Evolutionary conservation across 1,140 invertebrate species (phyloP).

Genomic region (Metaphire vulgaris): DNA sequence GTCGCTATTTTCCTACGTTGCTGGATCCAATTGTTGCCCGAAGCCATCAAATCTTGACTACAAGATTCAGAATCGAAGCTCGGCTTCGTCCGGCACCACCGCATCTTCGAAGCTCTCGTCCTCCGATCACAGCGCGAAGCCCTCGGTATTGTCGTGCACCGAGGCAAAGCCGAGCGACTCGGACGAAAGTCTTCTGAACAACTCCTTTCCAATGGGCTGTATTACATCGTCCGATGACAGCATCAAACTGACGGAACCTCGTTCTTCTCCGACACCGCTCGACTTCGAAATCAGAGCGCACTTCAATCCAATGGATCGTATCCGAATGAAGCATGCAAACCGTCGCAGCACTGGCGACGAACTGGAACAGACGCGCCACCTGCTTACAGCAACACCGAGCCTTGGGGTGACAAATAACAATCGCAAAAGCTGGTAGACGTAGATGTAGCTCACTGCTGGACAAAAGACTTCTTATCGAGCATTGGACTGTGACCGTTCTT

Average conservation of each 20-base stretch:
- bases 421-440: background rate
- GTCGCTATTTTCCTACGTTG: background rate
- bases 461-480: background rate
- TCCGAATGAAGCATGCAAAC: background rate
- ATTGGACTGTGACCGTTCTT: background rate
- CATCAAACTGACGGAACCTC: background rate
- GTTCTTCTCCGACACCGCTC: background rate
- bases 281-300: background rate
- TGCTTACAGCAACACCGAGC: background rate
- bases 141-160: background rate
- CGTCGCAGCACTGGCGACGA: background rate
- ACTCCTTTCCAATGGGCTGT: background rate
- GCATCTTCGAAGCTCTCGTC: background rate
- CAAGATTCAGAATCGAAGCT: background rate
- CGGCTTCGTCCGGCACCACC: background rate
- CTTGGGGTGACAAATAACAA: background rate
- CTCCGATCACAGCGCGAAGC: background rate
- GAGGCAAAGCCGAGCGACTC: background rate
- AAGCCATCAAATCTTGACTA: background rate
- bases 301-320: background rate
- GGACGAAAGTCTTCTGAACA: background rate
- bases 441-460: background rate
- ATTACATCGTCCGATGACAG: background rate
- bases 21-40: background rate
- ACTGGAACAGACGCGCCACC: background rate